phyloP scores from a whole-genome alignment of 2,888 invertebrate species.

The Drosophila dives region DNA sequence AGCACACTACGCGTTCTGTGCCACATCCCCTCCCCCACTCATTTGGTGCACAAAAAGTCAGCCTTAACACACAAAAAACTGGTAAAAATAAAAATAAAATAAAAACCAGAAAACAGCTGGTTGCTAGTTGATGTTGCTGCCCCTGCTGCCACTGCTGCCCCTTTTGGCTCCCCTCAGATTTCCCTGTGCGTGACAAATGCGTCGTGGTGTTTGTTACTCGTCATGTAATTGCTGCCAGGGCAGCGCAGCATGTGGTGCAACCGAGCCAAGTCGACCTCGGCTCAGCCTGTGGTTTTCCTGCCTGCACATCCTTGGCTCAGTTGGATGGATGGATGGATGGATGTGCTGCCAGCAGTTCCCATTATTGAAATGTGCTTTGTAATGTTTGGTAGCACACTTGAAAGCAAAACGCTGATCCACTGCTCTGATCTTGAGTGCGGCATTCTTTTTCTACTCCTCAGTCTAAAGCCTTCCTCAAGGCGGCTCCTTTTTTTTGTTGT shows the following conservation, averaged over 20 bases:
- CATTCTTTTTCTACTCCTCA: conserved; percentile 17
- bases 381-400: conserved; percentile 33
- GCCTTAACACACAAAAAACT: conserved; percentile 16
- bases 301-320: conserved; percentile 59
- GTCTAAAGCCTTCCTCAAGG: conserved; percentile 30
- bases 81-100: conserved; percentile 57
- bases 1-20: conserved; percentile 32
- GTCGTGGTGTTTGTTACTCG: conserved; percentile 68
- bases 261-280: conserved; percentile 19
- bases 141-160: not conserved
- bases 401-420: conserved; percentile 23
- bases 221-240: conserved; percentile 74
- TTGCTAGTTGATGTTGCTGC: conserved; percentile 32
- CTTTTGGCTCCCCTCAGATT: conserved; percentile 8
- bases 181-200: conserved; percentile 78
- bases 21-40: conserved; percentile 3
- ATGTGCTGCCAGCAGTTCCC: conserved; percentile 27
- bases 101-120: conserved; percentile 75
- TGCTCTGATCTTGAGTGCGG: conserved; percentile 33
- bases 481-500: conserved; percentile 1
- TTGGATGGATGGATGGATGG: conserved; percentile 20
- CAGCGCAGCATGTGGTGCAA: conserved; percentile 64
- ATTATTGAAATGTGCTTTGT: conserved; percentile 49
- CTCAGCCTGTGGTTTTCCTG: conserved; percentile 32
- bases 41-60: conserved; percentile 18